Evolutionary conservation across 2,113 vertebrate genomes (phyloP), one percentile per base, ranked within the genome.

Genomic region (Thalassoma bifasciatum): DNA sequence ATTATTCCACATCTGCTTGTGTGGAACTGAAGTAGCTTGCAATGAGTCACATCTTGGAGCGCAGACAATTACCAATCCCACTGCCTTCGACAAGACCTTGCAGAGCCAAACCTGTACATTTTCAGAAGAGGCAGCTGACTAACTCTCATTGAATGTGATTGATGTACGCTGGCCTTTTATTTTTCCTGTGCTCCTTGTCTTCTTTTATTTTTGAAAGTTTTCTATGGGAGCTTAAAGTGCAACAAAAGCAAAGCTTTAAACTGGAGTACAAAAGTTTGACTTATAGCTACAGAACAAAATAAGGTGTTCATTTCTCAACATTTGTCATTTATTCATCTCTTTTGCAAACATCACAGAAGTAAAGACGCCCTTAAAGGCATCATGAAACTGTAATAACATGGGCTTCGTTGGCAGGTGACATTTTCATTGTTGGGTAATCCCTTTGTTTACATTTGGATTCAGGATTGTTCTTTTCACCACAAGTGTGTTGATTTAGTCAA

Each of bases 11-110:
- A 24, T n/a, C 17, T 59, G 61, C 30, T 34, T 69, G 51, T 1
- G 52, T 38, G 24, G 34, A 37, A 63, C 58, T 53, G 44, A 66
- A 64, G 34, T 23, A 49, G 16, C 49, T 16, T 70, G 34, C 5
- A 5, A 73, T 86, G 38, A 87, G 50, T 84, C 71, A 83, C 64
- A 68, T 77, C 38, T 46, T 69, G 72, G 79, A 76, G 44, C 54
- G 19, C 59, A 69, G 24, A 69, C 26, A 72, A 23, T 62, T 65
- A 65, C 42, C 57, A 65, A 19, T 37, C 5, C 21, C 24, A 54
- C 50, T 51, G 71, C 12, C 38, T 40, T 67, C 1, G 19, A 73
- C 72, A 79, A 81, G 77, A 72, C 37, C 42, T 5, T 40, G 60
- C 75, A 72, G 50, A 81, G 16, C 6, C 59, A 62, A 66, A 77